Evolutionary conservation across 2,113 vertebrate genomes (phyloP).

Genomic region (Rhinoptilus africanus): DNA sequence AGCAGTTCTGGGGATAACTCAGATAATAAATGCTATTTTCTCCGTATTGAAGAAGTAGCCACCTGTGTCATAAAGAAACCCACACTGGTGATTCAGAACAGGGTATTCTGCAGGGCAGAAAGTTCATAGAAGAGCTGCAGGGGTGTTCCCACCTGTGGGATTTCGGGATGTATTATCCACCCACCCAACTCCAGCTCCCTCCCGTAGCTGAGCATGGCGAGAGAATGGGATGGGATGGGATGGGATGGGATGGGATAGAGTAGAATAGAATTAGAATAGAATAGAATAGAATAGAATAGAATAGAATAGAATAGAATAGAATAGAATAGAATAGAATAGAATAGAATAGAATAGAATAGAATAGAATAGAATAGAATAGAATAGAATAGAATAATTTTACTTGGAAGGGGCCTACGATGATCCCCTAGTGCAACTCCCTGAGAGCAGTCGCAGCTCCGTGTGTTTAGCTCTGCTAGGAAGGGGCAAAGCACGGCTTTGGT

Average conservation of each 20-base stretch:
- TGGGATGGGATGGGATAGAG: no score
- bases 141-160: background rate
- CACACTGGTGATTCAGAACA: background rate
- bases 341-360: background rate
- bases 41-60: background rate
- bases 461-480: background rate
- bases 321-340: background rate
- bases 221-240: no score
- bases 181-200: background rate
- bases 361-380: background rate
- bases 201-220: background rate
- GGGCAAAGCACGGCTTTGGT: background rate
- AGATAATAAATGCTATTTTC: background rate
- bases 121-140: rapidly evolving
- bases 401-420: background rate
- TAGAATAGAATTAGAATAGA: no score
- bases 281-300: background rate
- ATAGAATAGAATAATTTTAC: background rate
- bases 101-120: background rate
- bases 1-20: background rate
- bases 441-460: background rate
- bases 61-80: background rate
- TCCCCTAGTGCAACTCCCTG: background rate
- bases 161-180: background rate
- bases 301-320: background rate